Base-by-base conservation (phyloP, 2,797 vertebrate genomes). In the Synanceia verrucosa region DNA sequence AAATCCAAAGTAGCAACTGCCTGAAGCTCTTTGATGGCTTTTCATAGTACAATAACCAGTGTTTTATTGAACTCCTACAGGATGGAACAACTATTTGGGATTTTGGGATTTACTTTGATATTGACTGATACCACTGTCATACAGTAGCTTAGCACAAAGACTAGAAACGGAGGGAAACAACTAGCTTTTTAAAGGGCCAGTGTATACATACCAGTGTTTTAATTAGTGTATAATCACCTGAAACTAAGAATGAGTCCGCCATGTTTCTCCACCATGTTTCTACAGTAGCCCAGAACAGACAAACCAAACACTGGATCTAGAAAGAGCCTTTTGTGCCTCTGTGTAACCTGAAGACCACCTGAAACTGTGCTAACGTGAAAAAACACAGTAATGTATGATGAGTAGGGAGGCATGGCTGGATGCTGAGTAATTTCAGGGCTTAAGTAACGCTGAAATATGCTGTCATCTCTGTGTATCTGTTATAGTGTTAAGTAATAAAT, bases 131-230 rank as follows among this genome's bases (percentile, higher is more conserved):
- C 9, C 4, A 9, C 28, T 5, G n/a, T 4, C 36, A n/a, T 24
- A n/a, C 39, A 12, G 55, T 53, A 53, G 23, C 39, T 73, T 44
- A 44, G 55, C 37, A 58, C 13, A 31, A 56, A 56, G 59, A 16
- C 43, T 24, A 10, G 39, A 62, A 55, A 55, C 5, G 21, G 7
- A 7, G 13, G 43, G 43, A 58, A 67, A 50, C 29, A 41, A 14
- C 31, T 37, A 29, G 33, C 4, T 16, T 43, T n/a, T n/a, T n/a
- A n/a, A n/a, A n/a, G n/a, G n/a, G n/a, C n/a, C n/a, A n/a, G n/a
- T n/a, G n/a, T n/a, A n/a, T n/a, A n/a, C n/a, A n/a, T n/a, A n/a
- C n/a, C n/a, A n/a, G n/a, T n/a, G n/a, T n/a, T n/a, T n/a, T n/a
- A n/a, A n/a, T n/a, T n/a, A n/a, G n/a, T n/a, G n/a, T n/a, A n/a